phyloP scores from a whole-genome alignment of 2,888 invertebrate genomes.

The Steromphala cineraria region DNA sequence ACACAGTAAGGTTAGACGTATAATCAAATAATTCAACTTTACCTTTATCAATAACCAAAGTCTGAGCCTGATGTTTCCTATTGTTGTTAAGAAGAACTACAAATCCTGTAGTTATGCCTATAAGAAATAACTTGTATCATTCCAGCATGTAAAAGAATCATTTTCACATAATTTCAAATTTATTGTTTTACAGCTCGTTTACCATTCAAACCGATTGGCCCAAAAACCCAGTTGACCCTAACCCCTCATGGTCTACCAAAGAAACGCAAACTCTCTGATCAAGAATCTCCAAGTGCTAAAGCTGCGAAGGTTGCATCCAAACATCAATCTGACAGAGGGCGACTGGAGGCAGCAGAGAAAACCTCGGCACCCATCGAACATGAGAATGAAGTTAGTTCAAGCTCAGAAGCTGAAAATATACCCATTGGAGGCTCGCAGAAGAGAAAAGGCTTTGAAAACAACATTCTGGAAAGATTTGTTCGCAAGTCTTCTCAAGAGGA shows the following conservation, averaged over 20 bases:
- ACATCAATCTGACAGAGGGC: slow-evolving; percentile 13
- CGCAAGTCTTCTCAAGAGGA: slow-evolving; percentile 49
- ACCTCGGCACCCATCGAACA: slow-evolving; percentile 32
- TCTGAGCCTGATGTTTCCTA: no score
- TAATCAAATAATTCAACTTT: no score
- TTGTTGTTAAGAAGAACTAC: no score
- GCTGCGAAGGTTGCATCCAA: slow-evolving; percentile 30
- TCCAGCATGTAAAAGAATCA: no score
- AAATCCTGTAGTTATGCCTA: no score
- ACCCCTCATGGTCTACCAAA: slow-evolving; percentile 22
- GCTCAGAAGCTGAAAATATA: slow-evolving; percentile 61
- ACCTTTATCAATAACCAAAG: no score
- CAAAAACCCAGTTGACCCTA: slow-evolving; percentile 22
- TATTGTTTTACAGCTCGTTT: slow-evolving; percentile 38
- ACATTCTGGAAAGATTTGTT: slow-evolving; percentile 54
- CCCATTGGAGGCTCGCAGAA: slow-evolving; percentile 13
- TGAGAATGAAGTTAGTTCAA: slow-evolving; percentile 68
- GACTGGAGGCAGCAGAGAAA: neutral
- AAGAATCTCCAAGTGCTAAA: slow-evolving; percentile 40
- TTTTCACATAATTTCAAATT: no score
- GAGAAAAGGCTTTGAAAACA: slow-evolving; percentile 33
- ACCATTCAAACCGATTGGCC: slow-evolving; percentile 39
- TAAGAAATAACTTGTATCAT: no score
- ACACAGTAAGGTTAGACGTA: no score
- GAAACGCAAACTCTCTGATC: slow-evolving; percentile 48